Conservation (phyloP, 2,797 vertebrate genomes). For the Aselliscus stoliczkanus region DNA sequence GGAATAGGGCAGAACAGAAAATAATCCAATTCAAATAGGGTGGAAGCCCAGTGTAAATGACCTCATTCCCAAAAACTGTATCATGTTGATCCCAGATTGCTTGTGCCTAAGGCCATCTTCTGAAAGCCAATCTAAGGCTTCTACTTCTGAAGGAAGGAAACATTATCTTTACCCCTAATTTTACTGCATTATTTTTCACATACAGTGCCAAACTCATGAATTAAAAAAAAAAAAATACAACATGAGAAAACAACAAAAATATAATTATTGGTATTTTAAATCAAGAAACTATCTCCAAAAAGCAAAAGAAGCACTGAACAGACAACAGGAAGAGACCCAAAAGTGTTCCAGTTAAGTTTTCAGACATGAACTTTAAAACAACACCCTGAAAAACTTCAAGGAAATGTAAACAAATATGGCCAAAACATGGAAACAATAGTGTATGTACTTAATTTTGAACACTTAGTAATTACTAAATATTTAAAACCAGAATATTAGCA, state of each 20-base stretch:
- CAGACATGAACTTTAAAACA: not conserved
- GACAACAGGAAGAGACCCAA: not conserved
- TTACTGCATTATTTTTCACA: not conserved
- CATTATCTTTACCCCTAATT: not conserved
- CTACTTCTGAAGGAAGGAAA: not conserved
- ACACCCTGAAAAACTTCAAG: not conserved
- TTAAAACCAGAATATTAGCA: not conserved
- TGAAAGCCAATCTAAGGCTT: not conserved
- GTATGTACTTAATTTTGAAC: not conserved
- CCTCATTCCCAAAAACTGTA: not conserved
- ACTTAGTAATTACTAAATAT: not conserved
- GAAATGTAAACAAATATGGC: not conserved
- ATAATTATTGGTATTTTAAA: not conserved
- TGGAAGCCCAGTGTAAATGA: not conserved
- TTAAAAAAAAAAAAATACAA: not conserved
- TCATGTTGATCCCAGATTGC: not conserved
- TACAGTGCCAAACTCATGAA: not conserved
- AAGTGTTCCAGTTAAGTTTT: not conserved
- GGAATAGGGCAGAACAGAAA: not conserved
- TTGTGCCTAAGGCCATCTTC: accelerated
- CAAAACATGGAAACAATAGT: not conserved
- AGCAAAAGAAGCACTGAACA: not conserved
- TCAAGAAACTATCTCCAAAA: not conserved
- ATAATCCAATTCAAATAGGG: not conserved
- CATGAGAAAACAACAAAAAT: not conserved